These are phyloP conservation scores for Hystrix brachyura DNA, from an alignment of 2,113 vertebrate genomes.

Conservation along the genomic window DNA sequence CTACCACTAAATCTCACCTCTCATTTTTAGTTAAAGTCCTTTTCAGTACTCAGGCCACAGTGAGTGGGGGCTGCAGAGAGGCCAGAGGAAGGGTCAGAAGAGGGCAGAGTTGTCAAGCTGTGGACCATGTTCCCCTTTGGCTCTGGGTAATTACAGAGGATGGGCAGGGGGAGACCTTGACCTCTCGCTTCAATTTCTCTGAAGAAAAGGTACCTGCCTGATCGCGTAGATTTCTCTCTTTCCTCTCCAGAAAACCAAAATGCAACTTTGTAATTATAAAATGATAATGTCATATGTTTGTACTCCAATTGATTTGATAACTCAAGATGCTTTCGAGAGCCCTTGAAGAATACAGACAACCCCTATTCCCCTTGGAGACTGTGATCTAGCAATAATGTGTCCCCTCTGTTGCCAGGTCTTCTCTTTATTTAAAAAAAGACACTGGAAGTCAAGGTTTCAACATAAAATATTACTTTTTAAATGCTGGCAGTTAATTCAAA, in stretches of 20 bases:
- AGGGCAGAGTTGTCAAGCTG: not conserved
- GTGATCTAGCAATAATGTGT: not conserved
- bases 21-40: slow-evolving; percentile 22
- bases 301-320: not conserved
- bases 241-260: not conserved
- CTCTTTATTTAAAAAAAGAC: not conserved
- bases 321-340: no score
- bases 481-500: not conserved
- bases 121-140: not conserved
- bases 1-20: slow-evolving; percentile 11
- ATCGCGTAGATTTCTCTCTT: not conserved
- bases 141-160: not conserved
- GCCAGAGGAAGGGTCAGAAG: not conserved
- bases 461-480: not conserved
- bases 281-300: not conserved
- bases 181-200: not conserved
- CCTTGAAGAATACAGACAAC: not conserved
- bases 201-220: not conserved
- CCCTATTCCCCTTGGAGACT: not conserved
- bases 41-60: not conserved
- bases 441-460: not conserved
- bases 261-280: not conserved
- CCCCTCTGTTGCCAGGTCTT: no score
- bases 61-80: not conserved
- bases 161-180: not conserved